Conservation (phyloP, 2,797 vertebrate species). For the Ciconia nigra region DNA sequence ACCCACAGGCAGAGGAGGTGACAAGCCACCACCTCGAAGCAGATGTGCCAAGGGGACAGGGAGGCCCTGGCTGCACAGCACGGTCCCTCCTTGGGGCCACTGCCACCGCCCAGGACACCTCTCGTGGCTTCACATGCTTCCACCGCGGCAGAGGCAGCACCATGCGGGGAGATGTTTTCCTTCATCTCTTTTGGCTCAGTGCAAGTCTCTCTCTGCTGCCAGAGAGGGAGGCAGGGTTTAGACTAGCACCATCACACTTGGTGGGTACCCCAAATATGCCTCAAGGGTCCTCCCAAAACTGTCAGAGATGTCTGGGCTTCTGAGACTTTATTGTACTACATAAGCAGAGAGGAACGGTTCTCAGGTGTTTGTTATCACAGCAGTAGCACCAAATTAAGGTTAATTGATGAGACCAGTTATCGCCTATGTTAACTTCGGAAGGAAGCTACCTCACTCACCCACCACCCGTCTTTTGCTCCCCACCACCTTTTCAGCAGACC, state of each 20-base stretch:
- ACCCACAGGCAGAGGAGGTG: background rate
- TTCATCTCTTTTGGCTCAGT: background rate
- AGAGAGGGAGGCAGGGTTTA: background rate
- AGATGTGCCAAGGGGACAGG: background rate
- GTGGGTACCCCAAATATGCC: background rate
- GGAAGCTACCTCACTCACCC: background rate
- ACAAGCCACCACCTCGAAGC: background rate
- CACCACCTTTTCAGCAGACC: background rate
- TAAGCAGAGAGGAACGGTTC: background rate
- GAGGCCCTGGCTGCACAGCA: background rate
- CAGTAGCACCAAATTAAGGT: background rate
- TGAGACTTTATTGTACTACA: background rate
- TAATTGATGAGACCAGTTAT: background rate
- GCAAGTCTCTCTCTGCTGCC: background rate
- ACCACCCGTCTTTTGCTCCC: background rate
- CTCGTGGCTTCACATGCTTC: fast-evolving
- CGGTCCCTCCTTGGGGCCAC: background rate
- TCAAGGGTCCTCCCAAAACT: background rate
- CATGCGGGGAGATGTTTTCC: background rate
- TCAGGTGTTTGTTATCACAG: background rate
- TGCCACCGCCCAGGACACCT: fast-evolving
- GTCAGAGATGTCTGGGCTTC: background rate
- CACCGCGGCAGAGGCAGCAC: fast-evolving
- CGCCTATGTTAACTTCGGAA: background rate
- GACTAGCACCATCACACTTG: background rate